Base-by-base conservation (phyloP, 1,140 invertebrate species). In the Brachionus rubens region DNA sequence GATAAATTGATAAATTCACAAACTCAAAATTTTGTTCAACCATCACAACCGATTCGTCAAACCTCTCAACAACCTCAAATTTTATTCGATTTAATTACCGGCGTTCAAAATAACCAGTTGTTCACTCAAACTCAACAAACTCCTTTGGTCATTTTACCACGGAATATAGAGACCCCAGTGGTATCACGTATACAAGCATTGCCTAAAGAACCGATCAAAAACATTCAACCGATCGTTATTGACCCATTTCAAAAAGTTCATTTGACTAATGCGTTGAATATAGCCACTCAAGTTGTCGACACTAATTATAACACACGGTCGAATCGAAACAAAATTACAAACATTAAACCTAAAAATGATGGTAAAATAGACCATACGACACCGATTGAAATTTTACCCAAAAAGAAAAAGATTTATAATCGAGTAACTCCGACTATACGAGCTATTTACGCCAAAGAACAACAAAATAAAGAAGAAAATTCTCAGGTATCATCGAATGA, bases 361-460 rank as follows among this genome's bases (percentile, higher is more conserved):
- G 12, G 19, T 21, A 65, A 41, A 65, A 46, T 43, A 16, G 59
- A 65, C 9, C 36, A 65, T 43, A 3, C n/a, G n/a, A n/a, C 36
- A 14, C 33, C 26, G 2, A n/a, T 33, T n/a, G 54, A 59, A 59
- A 59, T 59, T 33, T 59, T 65, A 43, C 59, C 59, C 19, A 65
- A 65, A n/a, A 65, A 65, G n/a, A 65, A 65, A 65, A 65, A 65
- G 19, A 36, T 65, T 19, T 65, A 65, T 41, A 65, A 65, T 65
- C 36, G 59, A 65, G 59, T 65, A 41, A 65, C 59, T 5, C 59
- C 59, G 24, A 65, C 59, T 5, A 65, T 65, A 19, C 33, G 59
- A 43, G 59, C 59, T n/a, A 65, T 65, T 43, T 65, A 65, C 24
- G 59, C 41, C 41, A 65, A 65, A 26, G 40, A 65, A 43, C 33